Evolutionary conservation across 2,113 vertebrate genomes (phyloP).

Genomic region (Crocuta crocuta): DNA sequence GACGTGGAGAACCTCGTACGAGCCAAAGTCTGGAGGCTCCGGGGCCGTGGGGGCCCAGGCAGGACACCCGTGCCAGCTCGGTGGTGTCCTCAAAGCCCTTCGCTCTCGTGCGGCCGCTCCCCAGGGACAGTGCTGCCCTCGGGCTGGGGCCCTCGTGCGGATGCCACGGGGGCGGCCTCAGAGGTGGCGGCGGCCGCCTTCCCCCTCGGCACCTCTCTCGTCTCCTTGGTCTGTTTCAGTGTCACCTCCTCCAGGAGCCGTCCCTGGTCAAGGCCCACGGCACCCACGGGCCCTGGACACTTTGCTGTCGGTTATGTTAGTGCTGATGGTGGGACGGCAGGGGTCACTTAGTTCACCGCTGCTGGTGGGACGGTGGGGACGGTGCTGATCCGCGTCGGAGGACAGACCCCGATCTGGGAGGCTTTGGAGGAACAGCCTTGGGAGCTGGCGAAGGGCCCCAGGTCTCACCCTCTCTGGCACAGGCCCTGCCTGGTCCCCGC

Average conservation of each 20-base stretch:
- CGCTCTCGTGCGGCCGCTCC: rapidly evolving
- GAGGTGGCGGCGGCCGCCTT: not conserved
- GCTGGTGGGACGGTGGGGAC: not conserved
- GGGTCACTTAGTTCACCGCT: not conserved
- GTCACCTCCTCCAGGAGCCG: not conserved
- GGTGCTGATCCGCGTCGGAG: rapidly evolving
- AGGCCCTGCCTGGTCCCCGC: not conserved
- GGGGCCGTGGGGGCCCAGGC: not conserved
- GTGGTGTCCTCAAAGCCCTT: not conserved
- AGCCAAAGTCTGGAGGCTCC: not conserved
- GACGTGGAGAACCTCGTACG: rapidly evolving
- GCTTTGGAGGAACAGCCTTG: not conserved
- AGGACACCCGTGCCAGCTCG: not conserved
- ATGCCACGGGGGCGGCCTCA: too few species aligned
- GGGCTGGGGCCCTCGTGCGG: not conserved
- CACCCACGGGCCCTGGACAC: rapidly evolving
- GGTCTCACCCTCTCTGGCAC: not conserved
- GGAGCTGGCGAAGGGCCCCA: not conserved
- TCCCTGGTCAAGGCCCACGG: rapidly evolving
- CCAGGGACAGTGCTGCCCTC: not conserved
- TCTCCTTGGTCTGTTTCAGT: not conserved
- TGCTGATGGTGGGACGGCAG: rapidly evolving
- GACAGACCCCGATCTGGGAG: not conserved
- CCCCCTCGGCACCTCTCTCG: not conserved
- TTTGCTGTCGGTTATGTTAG: too few species aligned